These are phyloP conservation scores for Oncorhynchus mykiss DNA, from an alignment of 2,113 vertebrate species.

Conservation along the genomic window DNA sequence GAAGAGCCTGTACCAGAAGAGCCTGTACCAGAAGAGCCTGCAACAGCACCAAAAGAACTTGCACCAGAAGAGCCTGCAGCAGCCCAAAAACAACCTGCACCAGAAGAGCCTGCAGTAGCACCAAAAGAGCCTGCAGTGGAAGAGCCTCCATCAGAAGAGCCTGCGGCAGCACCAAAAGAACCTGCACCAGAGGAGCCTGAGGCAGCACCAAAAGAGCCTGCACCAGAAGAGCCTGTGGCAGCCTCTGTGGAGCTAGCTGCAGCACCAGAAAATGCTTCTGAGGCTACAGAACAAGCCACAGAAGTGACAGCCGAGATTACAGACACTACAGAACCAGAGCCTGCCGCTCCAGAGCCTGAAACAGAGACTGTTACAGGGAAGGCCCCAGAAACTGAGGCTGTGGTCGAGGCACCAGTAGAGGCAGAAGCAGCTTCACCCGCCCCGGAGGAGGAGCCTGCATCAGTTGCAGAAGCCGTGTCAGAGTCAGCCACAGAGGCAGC, in stretches of 20 bases:
- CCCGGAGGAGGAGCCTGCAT: constrained; percentile 41
- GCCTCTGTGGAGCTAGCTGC: constrained; percentile 7
- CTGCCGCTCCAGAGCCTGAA: constrained; percentile 29
- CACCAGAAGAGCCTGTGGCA: too few relatives aligned
- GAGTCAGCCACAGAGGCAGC: constrained; percentile 27
- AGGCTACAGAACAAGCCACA: constrained; percentile 23
- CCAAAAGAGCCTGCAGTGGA: too few relatives aligned
- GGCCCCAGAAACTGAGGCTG: constrained; percentile 26
- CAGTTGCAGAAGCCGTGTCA: constrained; percentile 19
- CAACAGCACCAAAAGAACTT: too few relatives aligned
- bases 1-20: too few relatives aligned
- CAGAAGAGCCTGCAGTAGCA: too few relatives aligned
- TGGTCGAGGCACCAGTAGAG: constrained; percentile 31
- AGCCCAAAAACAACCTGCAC: too few relatives aligned
- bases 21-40: too few relatives aligned
- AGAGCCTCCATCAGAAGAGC: too few relatives aligned
- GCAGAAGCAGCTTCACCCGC: constrained; percentile 12
- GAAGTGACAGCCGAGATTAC: constrained; percentile 6
- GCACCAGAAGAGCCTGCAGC: too few relatives aligned
- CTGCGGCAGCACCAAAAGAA: too few relatives aligned
- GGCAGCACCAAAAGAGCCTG: too few relatives aligned
- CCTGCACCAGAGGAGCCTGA: too few relatives aligned
- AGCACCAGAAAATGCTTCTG: constrained; percentile 22
- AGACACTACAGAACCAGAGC: constrained; percentile 18
- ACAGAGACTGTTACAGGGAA: constrained; percentile 50